phyloP scores from a whole-genome alignment of 2,888 invertebrate species.

The Antheraea assamensis region DNA sequence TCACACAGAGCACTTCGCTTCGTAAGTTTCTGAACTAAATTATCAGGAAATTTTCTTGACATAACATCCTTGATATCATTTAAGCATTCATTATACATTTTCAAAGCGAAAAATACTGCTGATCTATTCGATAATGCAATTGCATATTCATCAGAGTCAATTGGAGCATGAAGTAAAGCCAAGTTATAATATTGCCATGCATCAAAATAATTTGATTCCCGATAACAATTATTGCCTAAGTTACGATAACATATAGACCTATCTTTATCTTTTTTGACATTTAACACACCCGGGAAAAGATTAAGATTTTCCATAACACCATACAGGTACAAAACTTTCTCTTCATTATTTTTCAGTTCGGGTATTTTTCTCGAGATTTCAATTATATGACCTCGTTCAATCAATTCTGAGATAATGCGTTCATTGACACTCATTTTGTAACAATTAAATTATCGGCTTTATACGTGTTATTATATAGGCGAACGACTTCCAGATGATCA shows the following conservation, averaged over 20 bases:
- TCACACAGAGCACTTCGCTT: constrained; percentile 81
- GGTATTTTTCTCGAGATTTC: constrained; percentile 58
- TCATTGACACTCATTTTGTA: constrained; percentile 66
- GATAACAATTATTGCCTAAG: constrained; percentile 82
- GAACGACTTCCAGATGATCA: constrained; percentile 63
- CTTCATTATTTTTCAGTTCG: constrained; percentile 58
- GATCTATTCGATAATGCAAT: constrained; percentile 90
- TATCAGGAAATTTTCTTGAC: constrained; percentile 82
- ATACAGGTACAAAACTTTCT: constrained; percentile 74
- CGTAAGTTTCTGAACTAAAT: constrained; percentile 83
- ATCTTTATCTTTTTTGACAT: constrained; percentile 72
- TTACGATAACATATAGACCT: constrained; percentile 80
- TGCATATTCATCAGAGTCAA: constrained; percentile 81
- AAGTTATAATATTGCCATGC: constrained; percentile 84
- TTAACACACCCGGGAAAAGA: constrained; percentile 60
- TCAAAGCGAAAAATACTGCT: constrained; percentile 85
- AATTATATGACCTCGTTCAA: constrained; percentile 46
- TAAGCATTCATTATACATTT: constrained; percentile 85
- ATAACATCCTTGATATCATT: constrained; percentile 86
- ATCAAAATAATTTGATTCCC: constrained; percentile 69
- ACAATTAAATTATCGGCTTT: constrained; percentile 37
- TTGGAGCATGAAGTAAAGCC: constrained; percentile 84
- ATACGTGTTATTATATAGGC: constrained; percentile 21
- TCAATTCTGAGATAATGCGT: constrained; percentile 58
- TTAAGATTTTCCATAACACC: constrained; percentile 64